phyloP scores from a whole-genome alignment of 2,113 vertebrate genomes.

The Hydropotes inermis region DNA sequence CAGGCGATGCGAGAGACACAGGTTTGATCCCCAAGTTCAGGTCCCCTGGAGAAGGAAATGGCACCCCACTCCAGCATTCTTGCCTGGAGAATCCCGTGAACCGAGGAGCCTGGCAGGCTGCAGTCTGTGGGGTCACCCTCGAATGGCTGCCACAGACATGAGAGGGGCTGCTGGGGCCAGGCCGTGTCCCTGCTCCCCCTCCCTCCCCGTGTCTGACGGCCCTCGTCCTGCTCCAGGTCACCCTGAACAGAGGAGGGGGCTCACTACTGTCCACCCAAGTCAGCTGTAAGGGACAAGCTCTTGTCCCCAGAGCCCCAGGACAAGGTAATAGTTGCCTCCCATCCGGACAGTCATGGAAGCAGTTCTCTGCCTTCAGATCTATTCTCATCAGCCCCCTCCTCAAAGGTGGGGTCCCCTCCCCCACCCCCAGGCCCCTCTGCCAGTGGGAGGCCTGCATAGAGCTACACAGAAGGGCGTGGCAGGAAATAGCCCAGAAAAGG shows the following conservation, averaged over 20 bases:
- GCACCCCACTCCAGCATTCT: neutral
- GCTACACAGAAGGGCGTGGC: neutral
- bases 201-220: neutral
- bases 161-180: neutral
- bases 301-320: neutral
- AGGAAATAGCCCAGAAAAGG: conserved; percentile 19
- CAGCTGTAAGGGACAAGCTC: neutral
- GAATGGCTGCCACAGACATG: neutral
- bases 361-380: neutral
- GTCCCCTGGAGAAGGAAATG: neutral
- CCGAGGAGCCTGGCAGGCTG: neutral
- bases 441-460: neutral
- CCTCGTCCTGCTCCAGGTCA: neutral
- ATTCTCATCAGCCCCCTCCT: neutral
- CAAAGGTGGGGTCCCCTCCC: neutral
- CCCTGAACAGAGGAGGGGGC: neutral
- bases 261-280: fast-evolving
- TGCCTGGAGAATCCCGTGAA: neutral
- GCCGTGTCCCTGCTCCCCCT: fast-evolving
- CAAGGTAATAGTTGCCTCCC: neutral
- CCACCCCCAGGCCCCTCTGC: neutral
- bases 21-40: neutral
- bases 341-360: neutral
- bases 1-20: fast-evolving
- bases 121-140: neutral